A percentile compares a stretch with the other conserved stretches of the same genome.
Conservation (phyloP, 2,888 invertebrate genomes). For the Diaprepes abbreviatus region DNA sequence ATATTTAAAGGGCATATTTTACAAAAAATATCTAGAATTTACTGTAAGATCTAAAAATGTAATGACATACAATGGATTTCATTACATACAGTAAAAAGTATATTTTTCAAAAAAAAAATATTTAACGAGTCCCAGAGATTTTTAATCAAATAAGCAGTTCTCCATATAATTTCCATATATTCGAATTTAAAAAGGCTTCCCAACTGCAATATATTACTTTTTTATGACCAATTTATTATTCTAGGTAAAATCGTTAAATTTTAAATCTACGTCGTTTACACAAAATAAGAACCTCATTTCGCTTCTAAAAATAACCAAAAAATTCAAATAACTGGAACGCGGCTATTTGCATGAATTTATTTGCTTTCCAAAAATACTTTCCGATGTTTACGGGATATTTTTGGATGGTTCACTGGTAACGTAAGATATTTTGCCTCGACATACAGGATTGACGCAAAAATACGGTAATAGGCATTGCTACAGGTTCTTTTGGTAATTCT, state of each 20-base stretch:
- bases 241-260: slow-evolving; percentile 28
- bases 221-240: neutral
- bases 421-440: neutral
- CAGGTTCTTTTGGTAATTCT: too few relatives aligned
- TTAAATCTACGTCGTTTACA: slow-evolving; percentile 20
- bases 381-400: slow-evolving; percentile 22
- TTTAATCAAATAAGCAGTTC: too few relatives aligned
- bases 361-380: slow-evolving; percentile 39
- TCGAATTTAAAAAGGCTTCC: neutral
- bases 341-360: slow-evolving; percentile 32
- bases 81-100: too few relatives aligned
- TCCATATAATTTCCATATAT: too few relatives aligned
- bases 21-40: too few relatives aligned
- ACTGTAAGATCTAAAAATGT: too few relatives aligned
- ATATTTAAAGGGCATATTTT: too few relatives aligned
- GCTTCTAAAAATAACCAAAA: slow-evolving; percentile 32
- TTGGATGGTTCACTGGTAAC: neutral
- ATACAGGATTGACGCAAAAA: too few relatives aligned
- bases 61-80: too few relatives aligned
- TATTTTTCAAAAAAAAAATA: too few relatives aligned
- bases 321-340: slow-evolving; percentile 37
- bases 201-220: slow-evolving; percentile 13
- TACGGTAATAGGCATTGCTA: too few relatives aligned
- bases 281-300: slow-evolving; percentile 35
- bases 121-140: too few relatives aligned